Percentiles rank a stretch among this genome's conserved stretches.
Conservation (phyloP, 2,113 vertebrate genomes). For the Austrofundulus limnaeus region DNA sequence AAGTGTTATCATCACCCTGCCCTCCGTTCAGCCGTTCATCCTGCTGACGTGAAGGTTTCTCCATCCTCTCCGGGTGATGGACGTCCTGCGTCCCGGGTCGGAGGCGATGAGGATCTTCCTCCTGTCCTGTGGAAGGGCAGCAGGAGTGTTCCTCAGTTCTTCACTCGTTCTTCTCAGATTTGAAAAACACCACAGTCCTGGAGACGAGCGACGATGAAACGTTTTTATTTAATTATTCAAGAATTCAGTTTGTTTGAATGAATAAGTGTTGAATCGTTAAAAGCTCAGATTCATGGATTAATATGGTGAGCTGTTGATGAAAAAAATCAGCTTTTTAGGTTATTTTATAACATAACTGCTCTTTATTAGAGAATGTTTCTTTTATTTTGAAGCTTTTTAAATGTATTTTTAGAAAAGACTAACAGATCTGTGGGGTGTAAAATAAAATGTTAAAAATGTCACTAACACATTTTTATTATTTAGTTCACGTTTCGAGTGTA, state of each 20-base stretch:
- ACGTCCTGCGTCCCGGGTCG: slow-evolving; percentile 35
- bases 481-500: too few species aligned
- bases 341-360: background rate
- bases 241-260: too few species aligned
- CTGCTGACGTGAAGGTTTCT: slow-evolving; percentile 76
- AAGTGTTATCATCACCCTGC: slow-evolving; percentile 75
- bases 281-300: too few species aligned
- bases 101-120: slow-evolving; percentile 3
- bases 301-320: background rate
- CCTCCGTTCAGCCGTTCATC: slow-evolving; percentile 79
- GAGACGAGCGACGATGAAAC: slow-evolving; percentile 20
- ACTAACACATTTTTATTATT: too few species aligned
- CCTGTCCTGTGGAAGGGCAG: slow-evolving; percentile 39
- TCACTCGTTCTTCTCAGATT: too few species aligned
- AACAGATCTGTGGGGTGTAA: too few species aligned
- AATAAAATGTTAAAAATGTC: too few species aligned
- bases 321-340: background rate
- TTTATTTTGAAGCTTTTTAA: background rate
- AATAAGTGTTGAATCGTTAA: too few species aligned
- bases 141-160: slow-evolving; percentile 58
- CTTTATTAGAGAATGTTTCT: background rate
- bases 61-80: slow-evolving; percentile 71
- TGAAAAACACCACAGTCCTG: too few species aligned
- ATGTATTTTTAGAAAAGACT: too few species aligned
- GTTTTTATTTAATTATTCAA: slow-evolving; percentile 7